Evolutionary conservation across 2,888 invertebrate species (phyloP), one percentile per base, ranked within the genome.

Genomic region (Lithophane ornitopus): DNA sequence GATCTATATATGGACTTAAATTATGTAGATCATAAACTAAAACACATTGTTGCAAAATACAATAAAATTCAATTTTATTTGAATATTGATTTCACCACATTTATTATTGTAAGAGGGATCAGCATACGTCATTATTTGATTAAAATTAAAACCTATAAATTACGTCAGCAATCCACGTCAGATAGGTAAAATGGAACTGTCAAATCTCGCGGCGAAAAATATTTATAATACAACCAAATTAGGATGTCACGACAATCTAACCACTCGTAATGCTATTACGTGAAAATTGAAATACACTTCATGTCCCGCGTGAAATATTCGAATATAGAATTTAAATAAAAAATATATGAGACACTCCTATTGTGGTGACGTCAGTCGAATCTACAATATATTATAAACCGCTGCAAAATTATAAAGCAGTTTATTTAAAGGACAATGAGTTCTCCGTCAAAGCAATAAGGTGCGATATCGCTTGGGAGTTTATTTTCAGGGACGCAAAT

Each of bases 351-450:
- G 94, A 94, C 93, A 93, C 93, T 95, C 94, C 91, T 89, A 92
- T 95, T 95, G 93, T 94, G 92, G 91, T 94, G 94, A 93, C 94
- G 94, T 95, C 94, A 94, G 91, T 93, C 94, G 93, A 89, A 90
- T 93, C 93, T 94, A 95, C 94, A 95, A 94, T 94, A 95, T 95
- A 95, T 95, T 94, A 93, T 92, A 91, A 92, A 89, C 82, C 88
- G 86, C 89, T 81, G 85, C 90, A 91, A 91, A 88, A 87, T 89
- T 87, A 80, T 80, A 85, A 90, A 88, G 86, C 83, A 82, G 76
- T 76, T 78, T 84, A 87, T 82, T 85, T 84, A 79, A 77, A 74
- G 72, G 75, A 86, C 87, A 83, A 87, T 83, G 80, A 75, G 76
- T 90, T 87, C 80, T 93, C 91, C 90, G 85, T 54, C 68, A 59